Evolutionary conservation across 1,140 invertebrate species (phyloP).

Genomic region (Pomacea maculata): DNA sequence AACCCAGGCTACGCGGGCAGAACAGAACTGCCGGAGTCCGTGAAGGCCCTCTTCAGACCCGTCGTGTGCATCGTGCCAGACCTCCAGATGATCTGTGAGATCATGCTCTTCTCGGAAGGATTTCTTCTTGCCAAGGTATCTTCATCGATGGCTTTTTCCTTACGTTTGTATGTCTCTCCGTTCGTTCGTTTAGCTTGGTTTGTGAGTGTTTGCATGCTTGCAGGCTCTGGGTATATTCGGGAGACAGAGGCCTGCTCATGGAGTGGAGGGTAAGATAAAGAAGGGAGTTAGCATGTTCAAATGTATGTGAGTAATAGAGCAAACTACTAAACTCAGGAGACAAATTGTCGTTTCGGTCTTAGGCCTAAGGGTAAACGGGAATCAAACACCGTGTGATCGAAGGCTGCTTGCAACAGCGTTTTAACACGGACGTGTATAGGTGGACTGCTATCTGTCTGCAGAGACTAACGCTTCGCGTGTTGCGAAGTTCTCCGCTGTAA

Average conservation of each 20-base stretch:
- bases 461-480: too few relatives aligned
- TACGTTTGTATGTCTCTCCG: neutral
- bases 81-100: slow-evolving; percentile 88
- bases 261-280: too few relatives aligned
- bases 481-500: too few relatives aligned
- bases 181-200: neutral
- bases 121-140: slow-evolving; percentile 75
- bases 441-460: too few relatives aligned
- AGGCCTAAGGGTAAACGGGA: neutral
- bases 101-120: slow-evolving; percentile 90
- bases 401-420: neutral
- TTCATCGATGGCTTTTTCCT: too few relatives aligned
- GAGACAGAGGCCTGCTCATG: too few relatives aligned
- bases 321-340: too few relatives aligned
- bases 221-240: too few relatives aligned
- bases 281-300: too few relatives aligned
- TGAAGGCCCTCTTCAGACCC: slow-evolving; percentile 88
- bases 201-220: too few relatives aligned
- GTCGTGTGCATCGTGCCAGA: slow-evolving; percentile 90
- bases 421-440: too few relatives aligned
- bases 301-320: too few relatives aligned
- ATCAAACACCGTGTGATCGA: neutral
- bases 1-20: slow-evolving; percentile 90
- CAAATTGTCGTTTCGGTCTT: neutral
- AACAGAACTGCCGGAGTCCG: slow-evolving; percentile 88